A percentile compares a stretch with the other conserved stretches of the same genome.
These are phyloP conservation scores for Prolemur simus DNA, from an alignment of 2,113 vertebrate genomes.

Conservation along the genomic window DNA sequence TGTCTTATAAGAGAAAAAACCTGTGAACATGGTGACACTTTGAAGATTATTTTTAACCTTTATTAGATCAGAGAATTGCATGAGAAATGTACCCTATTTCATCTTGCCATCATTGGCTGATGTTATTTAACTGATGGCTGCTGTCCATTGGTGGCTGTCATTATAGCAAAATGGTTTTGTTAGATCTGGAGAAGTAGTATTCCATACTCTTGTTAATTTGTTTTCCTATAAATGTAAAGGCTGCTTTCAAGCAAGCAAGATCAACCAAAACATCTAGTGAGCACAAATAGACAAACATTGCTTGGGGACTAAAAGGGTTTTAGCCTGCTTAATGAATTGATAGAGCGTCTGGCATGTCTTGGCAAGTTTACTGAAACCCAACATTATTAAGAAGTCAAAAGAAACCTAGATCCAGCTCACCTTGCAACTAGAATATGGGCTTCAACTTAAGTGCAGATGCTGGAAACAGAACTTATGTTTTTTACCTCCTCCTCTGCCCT, in stretches of 20 bases:
- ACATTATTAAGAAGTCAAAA: not conserved
- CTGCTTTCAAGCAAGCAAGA: not conserved
- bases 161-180: not conserved
- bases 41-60: not conserved
- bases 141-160: not conserved
- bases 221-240: not conserved
- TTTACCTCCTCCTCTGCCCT: conserved; percentile 23
- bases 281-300: not conserved
- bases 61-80: not conserved
- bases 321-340: not conserved
- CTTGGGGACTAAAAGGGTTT: not conserved
- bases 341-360: not conserved
- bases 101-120: not conserved
- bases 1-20: not conserved
- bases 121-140: not conserved
- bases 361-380: not conserved
- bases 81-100: not conserved
- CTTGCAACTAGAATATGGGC: not conserved
- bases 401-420: not conserved
- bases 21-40: not conserved
- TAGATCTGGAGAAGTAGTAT: not conserved
- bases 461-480: not conserved
- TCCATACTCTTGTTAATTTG: not conserved
- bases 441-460: not conserved
- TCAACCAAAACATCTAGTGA: not conserved